These are phyloP conservation scores for Leptopilina myrica DNA, from an alignment of 2,888 invertebrate species.

Conservation along the genomic window DNA sequence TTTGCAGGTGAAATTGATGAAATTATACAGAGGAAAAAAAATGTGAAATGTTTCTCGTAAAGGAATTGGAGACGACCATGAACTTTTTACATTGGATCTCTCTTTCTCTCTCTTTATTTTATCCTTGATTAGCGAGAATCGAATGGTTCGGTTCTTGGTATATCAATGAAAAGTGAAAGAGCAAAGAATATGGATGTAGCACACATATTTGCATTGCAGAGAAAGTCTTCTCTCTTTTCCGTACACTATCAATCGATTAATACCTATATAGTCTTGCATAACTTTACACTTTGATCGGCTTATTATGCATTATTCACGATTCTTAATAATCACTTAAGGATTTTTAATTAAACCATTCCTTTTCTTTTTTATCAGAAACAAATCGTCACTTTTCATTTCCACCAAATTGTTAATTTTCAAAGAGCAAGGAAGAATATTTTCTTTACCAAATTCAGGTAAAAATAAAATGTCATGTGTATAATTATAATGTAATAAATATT, in stretches of 20 bases:
- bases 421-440: too few relatives aligned
- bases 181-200: slow-evolving; percentile 60
- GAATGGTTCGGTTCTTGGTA: slow-evolving; percentile 15
- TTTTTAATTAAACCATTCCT: background rate
- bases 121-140: slow-evolving; percentile 26
- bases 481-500: too few relatives aligned
- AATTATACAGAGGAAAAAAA: background rate
- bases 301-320: slow-evolving; percentile 43
- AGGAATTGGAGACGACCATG: slow-evolving; percentile 11
- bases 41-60: slow-evolving; percentile 1
- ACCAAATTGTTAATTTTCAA: too few relatives aligned
- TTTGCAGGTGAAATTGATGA: background rate
- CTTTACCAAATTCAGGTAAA: too few relatives aligned
- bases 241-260: slow-evolving; percentile 61
- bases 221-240: slow-evolving; percentile 62
- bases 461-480: too few relatives aligned
- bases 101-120: background rate
- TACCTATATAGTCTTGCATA: slow-evolving; percentile 59
- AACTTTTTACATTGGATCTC: slow-evolving; percentile 17
- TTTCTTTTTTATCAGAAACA: too few relatives aligned
- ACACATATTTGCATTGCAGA: slow-evolving; percentile 69
- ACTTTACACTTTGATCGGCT: slow-evolving; percentile 50
- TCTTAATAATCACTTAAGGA: background rate
- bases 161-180: slow-evolving; percentile 55
- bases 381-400: too few relatives aligned